Conservation (phyloP, 2,888 invertebrate species). For the Melieria picta region DNA sequence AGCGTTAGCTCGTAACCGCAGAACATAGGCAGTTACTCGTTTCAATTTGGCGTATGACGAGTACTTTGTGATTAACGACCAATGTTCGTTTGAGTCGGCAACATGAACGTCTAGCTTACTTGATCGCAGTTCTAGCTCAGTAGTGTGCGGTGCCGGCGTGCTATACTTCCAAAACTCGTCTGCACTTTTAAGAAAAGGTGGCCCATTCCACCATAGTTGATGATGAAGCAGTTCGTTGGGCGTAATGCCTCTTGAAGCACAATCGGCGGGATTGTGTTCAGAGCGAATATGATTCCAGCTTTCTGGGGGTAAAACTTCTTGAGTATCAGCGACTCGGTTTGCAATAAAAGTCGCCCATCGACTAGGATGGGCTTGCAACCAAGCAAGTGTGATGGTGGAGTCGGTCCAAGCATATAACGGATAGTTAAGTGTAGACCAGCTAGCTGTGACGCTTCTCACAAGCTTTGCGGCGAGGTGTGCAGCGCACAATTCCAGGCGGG, state of each 20-base stretch:
- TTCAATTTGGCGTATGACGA: slow-evolving; percentile 11
- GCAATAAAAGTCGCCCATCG: slow-evolving; percentile 21
- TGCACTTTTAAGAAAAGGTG: background rate
- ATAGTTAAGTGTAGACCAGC: background rate
- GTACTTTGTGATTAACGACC: slow-evolving; percentile 4
- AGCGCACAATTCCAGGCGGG: slow-evolving; percentile 19
- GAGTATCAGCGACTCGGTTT: slow-evolving; percentile 13
- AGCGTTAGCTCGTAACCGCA: background rate
- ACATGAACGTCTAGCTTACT: background rate
- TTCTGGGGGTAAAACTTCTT: slow-evolving; percentile 17
- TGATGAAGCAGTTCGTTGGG: slow-evolving; percentile 6
- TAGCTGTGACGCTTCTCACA: too few species aligned
- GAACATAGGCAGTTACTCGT: background rate
- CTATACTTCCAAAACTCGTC: slow-evolving; percentile 4
- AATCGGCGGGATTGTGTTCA: slow-evolving; percentile 21
- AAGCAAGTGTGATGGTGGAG: slow-evolving; percentile 17
- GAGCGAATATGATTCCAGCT: slow-evolving; percentile 21
- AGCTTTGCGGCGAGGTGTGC: too few species aligned
- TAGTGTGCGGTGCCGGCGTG: background rate
- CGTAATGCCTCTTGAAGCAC: slow-evolving; percentile 17
- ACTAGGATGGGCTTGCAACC: slow-evolving; percentile 16
- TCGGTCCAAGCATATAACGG: slow-evolving; percentile 20
- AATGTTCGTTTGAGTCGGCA: slow-evolving; percentile 4
- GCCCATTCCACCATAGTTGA: slow-evolving; percentile 21
- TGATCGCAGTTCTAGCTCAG: slow-evolving; percentile 5